These are phyloP conservation scores for Drosophila miranda DNA, from an alignment of 1,140 invertebrate genomes.

Conservation along the genomic window DNA sequence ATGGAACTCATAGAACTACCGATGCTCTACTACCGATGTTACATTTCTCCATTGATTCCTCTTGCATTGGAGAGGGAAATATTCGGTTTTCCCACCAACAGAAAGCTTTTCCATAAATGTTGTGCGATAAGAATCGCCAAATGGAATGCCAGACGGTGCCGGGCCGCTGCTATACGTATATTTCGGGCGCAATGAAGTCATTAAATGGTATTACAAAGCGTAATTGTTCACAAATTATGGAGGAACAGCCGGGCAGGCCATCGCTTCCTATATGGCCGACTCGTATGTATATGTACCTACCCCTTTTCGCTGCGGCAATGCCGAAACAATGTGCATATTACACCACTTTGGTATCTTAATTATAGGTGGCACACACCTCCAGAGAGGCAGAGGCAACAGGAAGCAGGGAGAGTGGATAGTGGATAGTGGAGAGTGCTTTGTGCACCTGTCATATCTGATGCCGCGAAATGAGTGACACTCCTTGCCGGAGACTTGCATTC, in stretches of 20 bases:
- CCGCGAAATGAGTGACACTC: conserved; percentile 65
- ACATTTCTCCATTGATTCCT: too few species aligned
- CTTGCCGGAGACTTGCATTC: conserved; percentile 12
- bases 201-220: conserved; percentile 81
- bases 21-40: too few species aligned
- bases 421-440: conserved; percentile 6
- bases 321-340: conserved; percentile 67
- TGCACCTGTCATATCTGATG: conserved; percentile 68
- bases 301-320: conserved; percentile 40
- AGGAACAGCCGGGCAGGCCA: conserved; percentile 29
- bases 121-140: conserved; percentile 55
- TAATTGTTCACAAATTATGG: conserved; percentile 79
- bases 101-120: conserved; percentile 31
- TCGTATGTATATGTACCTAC: conserved; percentile 4
- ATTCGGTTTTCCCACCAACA: conserved; percentile 13
- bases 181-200: conserved; percentile 70
- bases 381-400: not conserved
- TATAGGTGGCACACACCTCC: conserved; percentile 49
- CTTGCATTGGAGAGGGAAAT: conserved; percentile 3
- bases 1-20: not conserved
- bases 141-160: conserved; percentile 47
- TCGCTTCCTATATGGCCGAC: conserved; percentile 41
- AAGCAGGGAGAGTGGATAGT: not conserved
- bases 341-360: conserved; percentile 73
- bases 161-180: conserved; percentile 19